phyloP scores from a whole-genome alignment of 2,888 invertebrate species.

The Hyalella azteca region DNA sequence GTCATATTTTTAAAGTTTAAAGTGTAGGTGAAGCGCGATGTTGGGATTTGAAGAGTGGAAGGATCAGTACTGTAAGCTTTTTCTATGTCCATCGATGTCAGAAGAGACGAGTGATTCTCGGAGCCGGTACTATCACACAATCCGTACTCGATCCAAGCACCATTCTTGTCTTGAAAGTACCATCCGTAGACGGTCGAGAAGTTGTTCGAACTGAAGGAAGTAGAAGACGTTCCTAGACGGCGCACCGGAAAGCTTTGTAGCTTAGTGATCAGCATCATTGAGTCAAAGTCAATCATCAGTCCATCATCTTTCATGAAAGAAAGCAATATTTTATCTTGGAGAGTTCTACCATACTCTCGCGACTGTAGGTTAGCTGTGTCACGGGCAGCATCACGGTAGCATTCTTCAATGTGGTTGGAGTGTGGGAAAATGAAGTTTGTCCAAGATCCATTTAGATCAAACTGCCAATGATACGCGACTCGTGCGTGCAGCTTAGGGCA shows the following conservation, averaged over 20 bases:
- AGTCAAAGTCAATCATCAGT: slow-evolving; percentile 1
- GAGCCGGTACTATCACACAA: not conserved
- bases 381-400: not conserved
- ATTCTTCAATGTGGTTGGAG: not conserved
- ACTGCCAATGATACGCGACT: slow-evolving; percentile 29
- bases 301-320: slow-evolving; percentile 3
- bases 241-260: not conserved
- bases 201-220: not conserved
- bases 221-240: not conserved
- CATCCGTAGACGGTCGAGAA: slow-evolving; percentile 8
- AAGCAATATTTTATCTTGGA: not conserved
- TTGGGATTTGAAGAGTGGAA: not conserved
- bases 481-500: slow-evolving; percentile 33
- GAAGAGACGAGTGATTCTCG: not conserved
- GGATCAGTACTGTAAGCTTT: not conserved
- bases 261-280: not conserved
- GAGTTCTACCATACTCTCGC: slow-evolving; percentile 1
- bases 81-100: slow-evolving; percentile 1
- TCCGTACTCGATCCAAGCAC: slow-evolving; percentile 12
- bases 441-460: slow-evolving; percentile 4
- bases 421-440: slow-evolving; percentile 14
- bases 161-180: slow-evolving; percentile 11
- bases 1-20: not conserved
- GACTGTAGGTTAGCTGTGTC: not conserved
- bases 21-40: not conserved